Conservation (phyloP, 1,140 invertebrate species). For the Galleria mellonella region DNA sequence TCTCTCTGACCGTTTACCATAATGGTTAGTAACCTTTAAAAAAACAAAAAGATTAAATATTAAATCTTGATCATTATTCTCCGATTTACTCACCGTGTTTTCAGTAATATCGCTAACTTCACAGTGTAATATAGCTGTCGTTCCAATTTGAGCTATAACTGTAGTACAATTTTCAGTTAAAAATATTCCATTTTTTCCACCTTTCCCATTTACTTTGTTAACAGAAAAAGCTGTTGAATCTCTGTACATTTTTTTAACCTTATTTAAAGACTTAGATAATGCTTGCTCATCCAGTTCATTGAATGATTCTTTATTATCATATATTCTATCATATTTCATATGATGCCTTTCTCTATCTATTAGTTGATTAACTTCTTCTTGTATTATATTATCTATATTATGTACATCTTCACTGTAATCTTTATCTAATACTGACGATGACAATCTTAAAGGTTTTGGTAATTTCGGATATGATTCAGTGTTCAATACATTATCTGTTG, state of each 20-base stretch:
- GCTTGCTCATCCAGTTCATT: constrained; percentile 46
- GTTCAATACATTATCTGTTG: constrained; percentile 32
- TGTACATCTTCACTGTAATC: constrained; percentile 49
- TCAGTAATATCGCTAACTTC: constrained; percentile 78
- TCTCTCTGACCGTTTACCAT: too few relatives aligned
- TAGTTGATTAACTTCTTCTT: constrained; percentile 31
- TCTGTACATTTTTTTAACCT: constrained; percentile 70
- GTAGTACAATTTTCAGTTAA: constrained; percentile 77
- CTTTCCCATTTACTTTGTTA: constrained; percentile 63
- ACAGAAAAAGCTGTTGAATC: constrained; percentile 46
- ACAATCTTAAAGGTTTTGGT: constrained; percentile 54
- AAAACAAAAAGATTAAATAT: too few relatives aligned
- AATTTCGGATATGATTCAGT: constrained; percentile 41
- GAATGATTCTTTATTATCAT: constrained; percentile 50
- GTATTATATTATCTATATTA: constrained; percentile 53
- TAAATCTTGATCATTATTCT: neutral
- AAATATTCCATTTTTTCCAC: constrained; percentile 69
- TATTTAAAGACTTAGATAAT: constrained; percentile 53
- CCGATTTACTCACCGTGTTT: constrained; percentile 73
- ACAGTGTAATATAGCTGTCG: constrained; percentile 77
- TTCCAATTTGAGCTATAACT: constrained; percentile 77
- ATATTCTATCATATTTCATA: constrained; percentile 38
- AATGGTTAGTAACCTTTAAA: too few relatives aligned
- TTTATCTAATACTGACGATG: constrained; percentile 36
- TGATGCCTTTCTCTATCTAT: constrained; percentile 42